A percentile compares a stretch with the other conserved stretches of the same genome.
Evolutionary conservation across 2,113 vertebrate genomes (phyloP).

Genomic region (Calypte anna): DNA sequence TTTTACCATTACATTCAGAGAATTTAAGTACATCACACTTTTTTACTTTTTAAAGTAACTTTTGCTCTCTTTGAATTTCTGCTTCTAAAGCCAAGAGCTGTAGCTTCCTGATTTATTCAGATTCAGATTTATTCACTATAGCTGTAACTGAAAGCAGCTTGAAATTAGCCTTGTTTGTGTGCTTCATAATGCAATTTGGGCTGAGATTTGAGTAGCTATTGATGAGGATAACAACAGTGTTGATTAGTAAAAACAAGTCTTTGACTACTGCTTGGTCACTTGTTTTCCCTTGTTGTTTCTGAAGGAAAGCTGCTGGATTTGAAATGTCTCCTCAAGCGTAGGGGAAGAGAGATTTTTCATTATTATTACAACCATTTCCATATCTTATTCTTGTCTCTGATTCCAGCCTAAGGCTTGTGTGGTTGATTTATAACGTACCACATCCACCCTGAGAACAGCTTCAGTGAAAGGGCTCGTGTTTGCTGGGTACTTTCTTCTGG

Average conservation of each 20-base stretch:
- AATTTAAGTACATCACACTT: background rate
- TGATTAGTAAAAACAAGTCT: slow-evolving; percentile 35
- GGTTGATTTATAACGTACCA: background rate
- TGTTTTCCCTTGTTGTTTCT: slow-evolving; percentile 3
- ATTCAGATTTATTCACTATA: background rate
- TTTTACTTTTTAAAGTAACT: background rate
- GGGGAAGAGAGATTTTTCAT: background rate
- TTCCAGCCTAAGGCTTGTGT: background rate
- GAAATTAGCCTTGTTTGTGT: slow-evolving; percentile 43
- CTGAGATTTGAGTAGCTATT: slow-evolving; percentile 4
- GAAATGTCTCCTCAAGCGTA: background rate
- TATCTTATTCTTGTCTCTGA: background rate
- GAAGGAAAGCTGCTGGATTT: background rate
- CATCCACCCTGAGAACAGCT: background rate
- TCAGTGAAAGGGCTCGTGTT: background rate
- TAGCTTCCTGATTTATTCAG: background rate
- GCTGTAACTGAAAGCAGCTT: background rate
- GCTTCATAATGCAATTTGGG: slow-evolving; percentile 30
- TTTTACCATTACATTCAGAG: background rate
- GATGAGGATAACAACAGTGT: slow-evolving; percentile 25
- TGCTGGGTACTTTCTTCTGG: background rate
- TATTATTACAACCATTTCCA: background rate
- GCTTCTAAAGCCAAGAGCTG: background rate
- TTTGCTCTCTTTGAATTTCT: background rate
- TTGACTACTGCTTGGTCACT: background rate